Evolutionary conservation across 1,140 invertebrate species (phyloP).

Genomic region (Drosophila equinoxialis): DNA sequence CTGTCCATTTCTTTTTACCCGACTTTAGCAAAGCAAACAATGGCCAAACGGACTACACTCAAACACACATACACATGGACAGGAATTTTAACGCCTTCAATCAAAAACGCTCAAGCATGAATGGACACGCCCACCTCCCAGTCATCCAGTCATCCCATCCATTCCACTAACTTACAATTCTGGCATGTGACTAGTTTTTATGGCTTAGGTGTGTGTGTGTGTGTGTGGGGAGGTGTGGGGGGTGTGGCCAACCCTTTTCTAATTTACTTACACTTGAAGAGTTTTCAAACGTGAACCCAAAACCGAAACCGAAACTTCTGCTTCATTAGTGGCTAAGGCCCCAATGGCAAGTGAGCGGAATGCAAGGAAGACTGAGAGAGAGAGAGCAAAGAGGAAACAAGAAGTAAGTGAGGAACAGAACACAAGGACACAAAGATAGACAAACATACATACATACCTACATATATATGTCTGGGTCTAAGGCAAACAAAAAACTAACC

Average conservation of each 20-base stretch:
- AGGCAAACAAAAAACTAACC: constrained; percentile 9
- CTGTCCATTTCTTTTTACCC: too few species aligned
- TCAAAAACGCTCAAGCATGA: constrained; percentile 24
- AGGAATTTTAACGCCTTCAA: constrained; percentile 46
- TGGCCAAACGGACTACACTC: constrained; percentile 2
- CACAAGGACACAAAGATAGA: not conserved
- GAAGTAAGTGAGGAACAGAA: constrained; percentile 25
- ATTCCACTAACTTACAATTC: not conserved
- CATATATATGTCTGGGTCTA: not conserved
- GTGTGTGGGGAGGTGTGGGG: not conserved
- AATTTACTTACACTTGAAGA: constrained; percentile 63
- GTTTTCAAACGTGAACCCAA: constrained; percentile 38
- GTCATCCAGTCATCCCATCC: not conserved
- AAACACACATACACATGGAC: constrained; percentile 1
- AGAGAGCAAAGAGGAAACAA: not conserved
- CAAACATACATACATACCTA: not conserved
- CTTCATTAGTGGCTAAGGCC: constrained; percentile 52
- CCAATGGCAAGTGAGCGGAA: not conserved
- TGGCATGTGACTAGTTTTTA: constrained; percentile 47
- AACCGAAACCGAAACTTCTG: constrained; percentile 44
- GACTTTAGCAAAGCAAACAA: constrained; percentile 39
- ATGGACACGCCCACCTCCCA: not conserved
- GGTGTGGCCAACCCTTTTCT: constrained; percentile 51
- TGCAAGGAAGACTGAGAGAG: not conserved
- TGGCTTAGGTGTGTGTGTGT: constrained; percentile 14